Conservation (phyloP, 2,888 invertebrate species). For the Tetranychus truncatus region DNA sequence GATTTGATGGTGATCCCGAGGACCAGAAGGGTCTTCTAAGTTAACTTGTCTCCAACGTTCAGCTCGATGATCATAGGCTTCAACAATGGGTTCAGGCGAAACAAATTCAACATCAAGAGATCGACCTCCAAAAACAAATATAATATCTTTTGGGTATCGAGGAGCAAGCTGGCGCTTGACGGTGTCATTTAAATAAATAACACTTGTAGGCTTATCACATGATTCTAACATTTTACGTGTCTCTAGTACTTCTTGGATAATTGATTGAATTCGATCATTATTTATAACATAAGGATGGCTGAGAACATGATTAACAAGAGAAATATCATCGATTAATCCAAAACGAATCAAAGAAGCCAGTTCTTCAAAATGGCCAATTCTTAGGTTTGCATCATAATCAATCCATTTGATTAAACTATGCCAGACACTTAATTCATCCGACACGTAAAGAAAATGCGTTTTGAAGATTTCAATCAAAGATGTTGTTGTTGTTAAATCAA, state of each 20-base stretch:
- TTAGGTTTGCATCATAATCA: background rate
- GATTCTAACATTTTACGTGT: background rate
- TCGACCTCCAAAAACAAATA: conserved; percentile 15
- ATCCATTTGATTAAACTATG: conserved; percentile 12
- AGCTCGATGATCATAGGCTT: conserved; percentile 8
- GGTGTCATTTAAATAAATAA: background rate
- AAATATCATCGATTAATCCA: background rate
- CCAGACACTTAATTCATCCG: background rate
- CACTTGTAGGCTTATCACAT: conserved; percentile 3
- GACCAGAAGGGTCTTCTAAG: conserved; percentile 12
- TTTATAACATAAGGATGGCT: background rate
- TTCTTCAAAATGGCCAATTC: conserved; percentile 2
- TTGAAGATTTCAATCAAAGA: background rate
- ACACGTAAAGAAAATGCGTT: background rate
- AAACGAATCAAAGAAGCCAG: background rate
- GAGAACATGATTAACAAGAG: background rate
- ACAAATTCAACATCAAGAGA: conserved; percentile 13
- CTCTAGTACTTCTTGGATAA: background rate
- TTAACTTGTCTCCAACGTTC: conserved; percentile 11
- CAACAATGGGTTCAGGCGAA: background rate
- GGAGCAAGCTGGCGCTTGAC: conserved; percentile 1
- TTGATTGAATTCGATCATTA: background rate
- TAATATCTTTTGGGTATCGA: conserved; percentile 11
- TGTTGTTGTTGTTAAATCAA: background rate
- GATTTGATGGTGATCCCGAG: conserved; percentile 11